These are phyloP conservation scores for Phyto melanocephala DNA, from an alignment of 2,888 invertebrate species.

Conservation along the genomic window DNA sequence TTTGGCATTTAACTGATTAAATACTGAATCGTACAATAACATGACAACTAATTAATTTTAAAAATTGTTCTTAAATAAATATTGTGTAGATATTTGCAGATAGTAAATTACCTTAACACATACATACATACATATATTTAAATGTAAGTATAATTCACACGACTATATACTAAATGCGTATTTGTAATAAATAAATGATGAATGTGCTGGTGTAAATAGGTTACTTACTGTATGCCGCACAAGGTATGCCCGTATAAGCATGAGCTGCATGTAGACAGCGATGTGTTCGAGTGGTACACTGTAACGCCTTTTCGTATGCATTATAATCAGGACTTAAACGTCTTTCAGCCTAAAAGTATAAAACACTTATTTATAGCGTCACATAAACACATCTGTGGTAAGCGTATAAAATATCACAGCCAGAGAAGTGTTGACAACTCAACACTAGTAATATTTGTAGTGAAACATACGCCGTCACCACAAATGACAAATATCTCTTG, in stretches of 20 bases:
- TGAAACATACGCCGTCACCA: neutral
- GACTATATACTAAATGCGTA: no score
- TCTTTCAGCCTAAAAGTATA: constrained; percentile 76
- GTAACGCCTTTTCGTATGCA: constrained; percentile 85
- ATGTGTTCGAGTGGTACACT: constrained; percentile 92
- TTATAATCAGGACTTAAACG: constrained; percentile 79
- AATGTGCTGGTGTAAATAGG: no score
- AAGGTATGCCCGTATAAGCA: constrained; percentile 91
- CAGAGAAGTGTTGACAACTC: constrained; percentile 11
- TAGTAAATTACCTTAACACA: no score
- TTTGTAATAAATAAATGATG: no score
- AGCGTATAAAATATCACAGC: no score
- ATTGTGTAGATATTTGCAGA: no score
- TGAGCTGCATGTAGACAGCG: constrained; percentile 94
- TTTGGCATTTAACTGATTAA: no score
- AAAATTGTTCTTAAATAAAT: no score
- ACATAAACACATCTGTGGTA: no score
- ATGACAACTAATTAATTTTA: no score
- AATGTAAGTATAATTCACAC: no score
- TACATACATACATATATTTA: neutral
- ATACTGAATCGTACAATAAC: no score
- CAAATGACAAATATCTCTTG: neutral
- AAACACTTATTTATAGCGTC: constrained; percentile 35
- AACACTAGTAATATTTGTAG: neutral
- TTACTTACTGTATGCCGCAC: constrained; percentile 90